Evolutionary conservation across 2,888 invertebrate genomes (phyloP).

Genomic region (Heteromyza rotundicornis): DNA sequence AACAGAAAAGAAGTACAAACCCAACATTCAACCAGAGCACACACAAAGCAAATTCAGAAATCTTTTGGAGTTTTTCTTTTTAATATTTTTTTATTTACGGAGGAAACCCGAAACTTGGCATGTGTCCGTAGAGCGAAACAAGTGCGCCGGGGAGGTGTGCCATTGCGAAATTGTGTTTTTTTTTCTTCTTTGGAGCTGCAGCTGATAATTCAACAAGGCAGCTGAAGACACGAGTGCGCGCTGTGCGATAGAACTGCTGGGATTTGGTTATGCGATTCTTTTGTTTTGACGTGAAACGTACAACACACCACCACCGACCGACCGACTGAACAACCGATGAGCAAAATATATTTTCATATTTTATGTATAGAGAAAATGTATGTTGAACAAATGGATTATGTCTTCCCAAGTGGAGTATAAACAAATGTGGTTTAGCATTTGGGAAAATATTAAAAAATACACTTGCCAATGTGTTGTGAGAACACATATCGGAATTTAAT

Average conservation of each 20-base stretch:
- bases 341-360: background rate
- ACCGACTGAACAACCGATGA: too few relatives aligned
- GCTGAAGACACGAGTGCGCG: too few relatives aligned
- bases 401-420: too few relatives aligned
- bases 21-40: background rate
- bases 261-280: background rate
- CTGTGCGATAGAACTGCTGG: too few relatives aligned
- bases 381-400: background rate
- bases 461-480: too few relatives aligned
- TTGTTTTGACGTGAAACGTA: background rate
- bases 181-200: too few relatives aligned
- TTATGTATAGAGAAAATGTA: background rate
- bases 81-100: background rate
- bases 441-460: too few relatives aligned
- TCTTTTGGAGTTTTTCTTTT: background rate
- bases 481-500: too few relatives aligned
- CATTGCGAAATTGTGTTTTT: too few relatives aligned
- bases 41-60: background rate
- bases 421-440: too few relatives aligned
- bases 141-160: background rate
- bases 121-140: background rate
- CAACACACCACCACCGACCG: background rate
- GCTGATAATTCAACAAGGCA: too few relatives aligned
- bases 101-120: constrained; percentile 1
- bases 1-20: background rate